phyloP scores from a whole-genome alignment of 2,797 vertebrate species.

The Gallirallus australis region DNA sequence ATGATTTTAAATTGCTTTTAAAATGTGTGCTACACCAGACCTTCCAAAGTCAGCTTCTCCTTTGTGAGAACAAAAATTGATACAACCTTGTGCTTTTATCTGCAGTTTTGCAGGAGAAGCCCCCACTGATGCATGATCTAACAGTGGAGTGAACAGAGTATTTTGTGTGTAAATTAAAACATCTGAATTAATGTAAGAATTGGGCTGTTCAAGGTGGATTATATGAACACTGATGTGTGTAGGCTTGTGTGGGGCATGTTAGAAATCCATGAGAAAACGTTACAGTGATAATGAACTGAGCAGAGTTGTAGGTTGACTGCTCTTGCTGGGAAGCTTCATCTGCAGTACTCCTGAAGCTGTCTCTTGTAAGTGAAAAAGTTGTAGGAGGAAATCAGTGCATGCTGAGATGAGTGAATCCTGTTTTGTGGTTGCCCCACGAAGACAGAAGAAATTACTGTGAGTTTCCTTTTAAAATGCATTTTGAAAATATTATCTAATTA shows the following conservation, averaged over 20 bases:
- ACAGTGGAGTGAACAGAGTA: not conserved
- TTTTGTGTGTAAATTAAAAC: conserved; percentile 8
- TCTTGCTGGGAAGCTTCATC: not conserved
- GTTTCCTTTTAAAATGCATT: not conserved
- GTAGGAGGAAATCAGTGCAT: not conserved
- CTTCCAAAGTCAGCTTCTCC: not conserved
- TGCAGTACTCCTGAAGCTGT: not conserved
- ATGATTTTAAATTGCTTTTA: not conserved
- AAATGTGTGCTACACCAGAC: not conserved
- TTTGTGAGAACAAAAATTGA: not conserved
- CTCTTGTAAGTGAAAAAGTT: not conserved
- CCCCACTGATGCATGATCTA: not conserved
- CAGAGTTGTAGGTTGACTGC: not conserved
- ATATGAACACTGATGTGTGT: not conserved
- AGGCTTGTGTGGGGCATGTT: not conserved
- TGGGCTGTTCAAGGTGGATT: not conserved
- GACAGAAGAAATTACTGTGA: not conserved
- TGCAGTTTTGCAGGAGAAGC: not conserved
- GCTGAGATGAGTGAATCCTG: not conserved
- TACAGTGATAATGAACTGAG: not conserved
- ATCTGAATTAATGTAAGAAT: not conserved
- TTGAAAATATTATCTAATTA: not conserved
- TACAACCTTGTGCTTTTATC: not conserved
- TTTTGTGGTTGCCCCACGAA: not conserved
- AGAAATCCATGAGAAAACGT: not conserved